A percentile compares a stretch with the other conserved stretches of the same genome.
These are phyloP conservation scores for Lycaena phlaeas DNA, from an alignment of 2,888 invertebrate species.

Conservation along the genomic window DNA sequence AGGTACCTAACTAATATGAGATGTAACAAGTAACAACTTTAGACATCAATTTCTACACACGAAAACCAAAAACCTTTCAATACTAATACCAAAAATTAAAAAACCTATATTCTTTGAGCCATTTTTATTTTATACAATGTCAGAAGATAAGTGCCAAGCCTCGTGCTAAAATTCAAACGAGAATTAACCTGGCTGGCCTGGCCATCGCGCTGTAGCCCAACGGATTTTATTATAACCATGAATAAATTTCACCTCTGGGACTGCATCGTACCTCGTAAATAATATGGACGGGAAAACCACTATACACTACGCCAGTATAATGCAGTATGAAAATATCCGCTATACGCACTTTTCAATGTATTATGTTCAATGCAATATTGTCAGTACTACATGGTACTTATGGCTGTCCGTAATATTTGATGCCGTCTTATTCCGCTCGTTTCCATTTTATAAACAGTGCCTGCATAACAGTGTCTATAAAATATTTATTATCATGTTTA, in stretches of 20 bases:
- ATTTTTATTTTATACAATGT: slow-evolving; percentile 2
- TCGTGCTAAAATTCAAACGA: slow-evolving; percentile 45
- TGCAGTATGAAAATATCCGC: slow-evolving; percentile 28
- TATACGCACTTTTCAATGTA: slow-evolving; percentile 30
- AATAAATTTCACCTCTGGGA: slow-evolving; percentile 56
- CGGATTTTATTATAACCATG: slow-evolving; percentile 66
- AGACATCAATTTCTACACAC: too few relatives aligned
- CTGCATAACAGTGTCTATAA: slow-evolving; percentile 18
- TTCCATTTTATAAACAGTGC: slow-evolving; percentile 22
- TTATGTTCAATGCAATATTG: slow-evolving; percentile 22
- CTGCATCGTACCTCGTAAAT: slow-evolving; percentile 46
- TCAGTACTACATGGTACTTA: slow-evolving; percentile 14
- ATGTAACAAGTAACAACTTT: too few relatives aligned
- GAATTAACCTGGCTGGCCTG: slow-evolving; percentile 39
- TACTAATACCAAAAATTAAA: too few relatives aligned
- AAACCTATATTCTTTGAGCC: too few relatives aligned
- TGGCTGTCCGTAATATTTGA: slow-evolving; percentile 23
- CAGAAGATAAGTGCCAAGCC: slow-evolving; percentile 21
- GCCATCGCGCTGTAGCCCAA: slow-evolving; percentile 36
- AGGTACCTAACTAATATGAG: too few relatives aligned
- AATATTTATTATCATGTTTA: slow-evolving; percentile 24
- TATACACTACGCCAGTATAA: slow-evolving; percentile 38
- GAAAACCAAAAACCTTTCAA: too few relatives aligned
- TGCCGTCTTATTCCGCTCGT: slow-evolving; percentile 23
- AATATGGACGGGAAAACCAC: slow-evolving; percentile 46